Base-by-base conservation (phyloP, 2,797 vertebrate genomes). In the Yasuhikotakia modesta region DNA sequence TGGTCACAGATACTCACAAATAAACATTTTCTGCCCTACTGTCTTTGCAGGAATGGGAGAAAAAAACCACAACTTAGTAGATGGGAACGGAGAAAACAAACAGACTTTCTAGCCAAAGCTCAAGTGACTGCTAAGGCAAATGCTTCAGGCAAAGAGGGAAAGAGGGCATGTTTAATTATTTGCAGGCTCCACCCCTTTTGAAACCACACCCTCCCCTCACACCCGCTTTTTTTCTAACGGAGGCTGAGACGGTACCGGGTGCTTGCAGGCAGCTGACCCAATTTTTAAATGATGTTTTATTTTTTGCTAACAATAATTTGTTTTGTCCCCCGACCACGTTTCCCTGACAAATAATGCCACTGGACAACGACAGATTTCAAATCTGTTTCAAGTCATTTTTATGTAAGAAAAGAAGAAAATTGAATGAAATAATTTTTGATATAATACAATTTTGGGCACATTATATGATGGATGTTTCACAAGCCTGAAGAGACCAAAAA, bases 1-100 rank as follows among this genome's bases (percentile, higher is more conserved):
- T 46, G 1, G 6, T 27, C 13, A 17, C 14, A 64, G 67, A 35
- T 50, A 7, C 60, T 35, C 16, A 11, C 17, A 10, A 5, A 5
- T 19, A 7, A 19, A 27, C 2, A 48, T 16, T 27, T 27, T 67
- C 21, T 17, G 6, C 10, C 14, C 13, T 24, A 27, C 2, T 32
- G 4, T 63, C 24, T 82, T 12, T 82, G 35, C 89, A 98, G 97
- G 97, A 98, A 88, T 99, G 97, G 97, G 97, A 99, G 92, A 99
- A 97, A 86, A 99, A 94, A 78, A 87, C 89, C 22, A 85, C 88
- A 79, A 90, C 84, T 80, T 94, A 93, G 81, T 39, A 77, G 57
- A 21, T 1, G 35, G 60, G 69, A 64, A 60, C 5, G 53, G 5
- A 27, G 7, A 24, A 21, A 14, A 12, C 32, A 69, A 69, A 71